A percentile compares a stretch with the other conserved stretches of the same genome.
Evolutionary conservation across 2,797 vertebrate genomes (phyloP).

Genomic region (Apogon hyalosoma): DNA sequence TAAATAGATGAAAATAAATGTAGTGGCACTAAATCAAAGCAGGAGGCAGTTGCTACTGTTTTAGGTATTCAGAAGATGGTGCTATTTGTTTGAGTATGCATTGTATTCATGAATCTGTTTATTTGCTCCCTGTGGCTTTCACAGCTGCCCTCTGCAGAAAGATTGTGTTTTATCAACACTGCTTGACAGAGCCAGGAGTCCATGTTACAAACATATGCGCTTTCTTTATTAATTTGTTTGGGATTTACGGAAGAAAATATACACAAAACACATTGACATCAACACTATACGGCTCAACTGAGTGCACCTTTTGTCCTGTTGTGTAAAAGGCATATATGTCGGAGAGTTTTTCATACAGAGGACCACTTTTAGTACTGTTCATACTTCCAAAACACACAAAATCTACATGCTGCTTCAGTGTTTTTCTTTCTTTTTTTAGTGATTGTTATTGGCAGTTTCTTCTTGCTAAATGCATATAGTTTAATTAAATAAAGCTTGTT

Average conservation of each 20-base stretch:
- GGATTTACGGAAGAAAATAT: conserved; percentile 5
- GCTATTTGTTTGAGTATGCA: conserved; percentile 85
- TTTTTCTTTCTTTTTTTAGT: conserved; percentile 18
- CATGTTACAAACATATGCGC: conserved; percentile 63
- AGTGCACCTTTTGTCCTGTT: conserved; percentile 15
- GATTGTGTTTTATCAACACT: conserved; percentile 74
- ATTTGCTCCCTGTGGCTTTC: conserved; percentile 78
- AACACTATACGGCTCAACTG: conserved; percentile 21
- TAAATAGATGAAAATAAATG: conserved; percentile 68
- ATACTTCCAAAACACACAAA: conserved; percentile 1
- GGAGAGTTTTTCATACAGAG: conserved; percentile 25
- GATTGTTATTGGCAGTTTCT: conserved; percentile 2
- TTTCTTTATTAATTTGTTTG: conserved; percentile 64
- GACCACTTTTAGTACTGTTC: background rate
- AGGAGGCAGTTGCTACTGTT: conserved; percentile 68
- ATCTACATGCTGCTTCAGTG: conserved; percentile 1
- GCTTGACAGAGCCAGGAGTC: conserved; percentile 61
- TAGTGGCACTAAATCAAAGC: conserved; percentile 70
- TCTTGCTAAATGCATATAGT: conserved; percentile 3
- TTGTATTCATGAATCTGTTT: conserved; percentile 80
- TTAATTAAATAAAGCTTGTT: conserved; percentile 26
- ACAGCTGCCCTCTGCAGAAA: conserved; percentile 75
- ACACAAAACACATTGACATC: conserved; percentile 34
- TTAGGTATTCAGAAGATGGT: conserved; percentile 84
- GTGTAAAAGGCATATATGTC: conserved; percentile 19